Base-by-base conservation (phyloP, 2,113 vertebrate species). In the Ictalurus punctatus region DNA sequence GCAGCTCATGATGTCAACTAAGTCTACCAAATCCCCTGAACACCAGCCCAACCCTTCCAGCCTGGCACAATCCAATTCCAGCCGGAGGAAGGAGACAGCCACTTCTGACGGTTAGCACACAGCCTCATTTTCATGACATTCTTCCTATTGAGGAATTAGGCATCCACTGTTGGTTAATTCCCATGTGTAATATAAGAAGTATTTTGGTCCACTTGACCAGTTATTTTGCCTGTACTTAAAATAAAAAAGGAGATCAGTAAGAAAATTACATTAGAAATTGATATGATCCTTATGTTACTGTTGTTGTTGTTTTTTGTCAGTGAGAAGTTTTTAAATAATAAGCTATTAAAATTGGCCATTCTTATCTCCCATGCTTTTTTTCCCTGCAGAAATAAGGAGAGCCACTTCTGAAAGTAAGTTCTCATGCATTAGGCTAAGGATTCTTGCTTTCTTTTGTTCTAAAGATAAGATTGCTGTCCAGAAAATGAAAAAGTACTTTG, bases 1-100 rank as follows among this genome's bases (percentile, higher is more conserved):
- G 95, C 98, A 99, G 96, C 97, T 99, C 78, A 97, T 99, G 90
- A 98, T 99, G 97, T 97, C 98, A 9, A 96, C 97, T 89, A 96
- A 99, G 83, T 98, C 99, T 86, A 97, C 97, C 85, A 97, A 98
- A 91, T 99, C 98, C 0, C 98, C 98, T 0, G 98, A 99, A 93
- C 98, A 99, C 92, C 98, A 99, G 94, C 97, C 97, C 90, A 98
- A 96, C 65, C 96, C 97, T 0, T 94, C 96, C 94, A 97, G 93
- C 85, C 93, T 99, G 2, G 96, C 96, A 48, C 96, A 98, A 0
- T 97, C 97, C 6, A 97, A 95, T 58, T 98, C 98, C n/a, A 97
- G 96, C 76, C 97, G 97, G 92, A 96, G 98, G 92, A 99, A 99
- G 94, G 98, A 98, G 85, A 93, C 96, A 0, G 94, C 97, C n/a